A percentile compares a stretch with the other conserved stretches of the same genome.
These are phyloP conservation scores for Standfussiana lucernea DNA, from an alignment of 2,888 invertebrate species.

Conservation along the genomic window DNA sequence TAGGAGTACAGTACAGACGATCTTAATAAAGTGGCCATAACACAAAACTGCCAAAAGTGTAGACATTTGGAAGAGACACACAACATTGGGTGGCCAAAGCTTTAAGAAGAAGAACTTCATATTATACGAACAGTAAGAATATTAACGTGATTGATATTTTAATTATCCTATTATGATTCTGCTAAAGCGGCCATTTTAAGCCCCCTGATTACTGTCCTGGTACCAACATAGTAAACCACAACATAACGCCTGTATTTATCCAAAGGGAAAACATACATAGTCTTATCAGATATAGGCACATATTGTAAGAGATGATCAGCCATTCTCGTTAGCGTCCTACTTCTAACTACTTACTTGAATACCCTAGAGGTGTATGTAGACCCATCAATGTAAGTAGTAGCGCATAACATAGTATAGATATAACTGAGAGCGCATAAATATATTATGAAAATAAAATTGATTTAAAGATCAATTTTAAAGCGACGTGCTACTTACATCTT, in stretches of 20 bases:
- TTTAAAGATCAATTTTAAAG: background rate
- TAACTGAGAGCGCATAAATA: background rate
- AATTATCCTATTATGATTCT: too few species aligned
- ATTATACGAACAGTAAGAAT: too few species aligned
- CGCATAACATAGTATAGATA: background rate
- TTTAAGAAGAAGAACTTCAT: background rate
- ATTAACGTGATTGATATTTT: too few species aligned
- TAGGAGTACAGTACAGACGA: background rate
- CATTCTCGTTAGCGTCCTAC: background rate
- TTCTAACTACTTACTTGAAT: background rate
- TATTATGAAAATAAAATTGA: background rate
- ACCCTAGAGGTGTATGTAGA: background rate
- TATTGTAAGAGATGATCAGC: background rate
- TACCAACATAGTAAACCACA: background rate
- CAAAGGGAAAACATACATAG: background rate
- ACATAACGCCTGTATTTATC: background rate
- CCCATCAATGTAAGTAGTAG: background rate
- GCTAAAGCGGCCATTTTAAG: too few species aligned
- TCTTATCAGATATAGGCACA: background rate
- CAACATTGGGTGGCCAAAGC: background rate
- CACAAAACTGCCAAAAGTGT: background rate
- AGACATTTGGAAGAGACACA: background rate
- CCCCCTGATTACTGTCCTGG: background rate
- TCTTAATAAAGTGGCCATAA: background rate
- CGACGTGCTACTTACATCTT: background rate